Base-by-base conservation (phyloP, 2,797 vertebrate genomes). In the Megaceryle alcyon region DNA sequence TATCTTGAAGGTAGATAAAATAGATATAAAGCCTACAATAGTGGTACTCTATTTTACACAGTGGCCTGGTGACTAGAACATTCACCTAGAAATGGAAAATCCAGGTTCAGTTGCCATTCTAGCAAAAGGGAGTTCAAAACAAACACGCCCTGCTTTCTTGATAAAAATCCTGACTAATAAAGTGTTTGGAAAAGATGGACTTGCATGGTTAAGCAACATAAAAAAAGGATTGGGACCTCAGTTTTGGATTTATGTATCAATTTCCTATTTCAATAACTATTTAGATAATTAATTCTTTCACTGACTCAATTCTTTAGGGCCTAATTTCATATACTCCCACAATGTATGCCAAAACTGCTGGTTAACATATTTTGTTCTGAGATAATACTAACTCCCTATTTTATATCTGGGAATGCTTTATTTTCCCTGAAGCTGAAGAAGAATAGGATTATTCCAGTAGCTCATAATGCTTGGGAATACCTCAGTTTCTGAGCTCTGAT, bases 341-440 rank as follows among this genome's bases (percentile, higher is more conserved):
- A 69, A 53, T 4, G 11, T n/a, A 53, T 68, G 31, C 22, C 56
- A 75, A 43, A 93, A 64, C 23, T 25, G 23, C 25, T 78, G 49
- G n/a, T 82, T 94, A 71, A 53, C 7, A 8, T 76, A 54, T 85
- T 90, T 86, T 91, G 4, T 73, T 82, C 43, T 75, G 57, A 80
- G 64, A 68, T 66, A 80, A 48, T 51, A 43, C n/a, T 64, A 63
- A 77, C n/a, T 75, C 23, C 21, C 12, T 6, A 6, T 8, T 77
- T 73, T 68, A 48, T 82, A 71, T 63, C 41, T 83, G 29, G 8
- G 7, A 25, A 51, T n/a, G 17, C n/a, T 89, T 80, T 70, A 39
- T 87, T 92, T 92, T 83, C 17, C 61, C 37, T 78, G 66, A 79
- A 92, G 41, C 57, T 87, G 53, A 87, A 78, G 66, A 71, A 82